phyloP scores from a whole-genome alignment of 1,140 invertebrate genomes.

The Pentalonia nigronervosa region DNA sequence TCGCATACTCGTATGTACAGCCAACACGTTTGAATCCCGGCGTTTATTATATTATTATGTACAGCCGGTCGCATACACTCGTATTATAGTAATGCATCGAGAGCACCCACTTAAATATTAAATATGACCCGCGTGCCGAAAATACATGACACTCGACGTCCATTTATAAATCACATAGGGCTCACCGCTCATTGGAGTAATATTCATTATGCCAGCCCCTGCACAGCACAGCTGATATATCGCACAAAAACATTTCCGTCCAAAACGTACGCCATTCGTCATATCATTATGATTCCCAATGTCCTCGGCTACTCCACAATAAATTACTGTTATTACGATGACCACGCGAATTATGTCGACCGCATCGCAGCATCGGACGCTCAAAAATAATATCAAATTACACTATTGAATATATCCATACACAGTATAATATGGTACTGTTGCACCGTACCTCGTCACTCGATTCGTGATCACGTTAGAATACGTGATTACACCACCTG shows the following conservation, averaged over 20 bases:
- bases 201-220: background rate
- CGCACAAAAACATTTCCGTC: conserved; percentile 9
- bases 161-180: background rate
- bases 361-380: background rate
- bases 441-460: background rate
- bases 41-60: background rate
- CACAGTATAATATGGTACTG: background rate
- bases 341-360: background rate
- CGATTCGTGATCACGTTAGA: background rate
- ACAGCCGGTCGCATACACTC: background rate
- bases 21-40: background rate
- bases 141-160: background rate
- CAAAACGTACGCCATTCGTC: background rate
- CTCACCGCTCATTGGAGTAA: background rate
- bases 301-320: background rate
- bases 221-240: background rate
- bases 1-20: background rate
- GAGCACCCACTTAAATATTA: background rate
- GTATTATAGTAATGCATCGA: background rate
- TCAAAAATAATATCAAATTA: background rate
- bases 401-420: background rate
- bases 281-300: background rate
- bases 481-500: background rate
- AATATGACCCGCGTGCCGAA: background rate
- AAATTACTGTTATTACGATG: conserved; percentile 10